phyloP scores from a whole-genome alignment of 2,888 invertebrate genomes.

The Campopleginae sp. region DNA sequence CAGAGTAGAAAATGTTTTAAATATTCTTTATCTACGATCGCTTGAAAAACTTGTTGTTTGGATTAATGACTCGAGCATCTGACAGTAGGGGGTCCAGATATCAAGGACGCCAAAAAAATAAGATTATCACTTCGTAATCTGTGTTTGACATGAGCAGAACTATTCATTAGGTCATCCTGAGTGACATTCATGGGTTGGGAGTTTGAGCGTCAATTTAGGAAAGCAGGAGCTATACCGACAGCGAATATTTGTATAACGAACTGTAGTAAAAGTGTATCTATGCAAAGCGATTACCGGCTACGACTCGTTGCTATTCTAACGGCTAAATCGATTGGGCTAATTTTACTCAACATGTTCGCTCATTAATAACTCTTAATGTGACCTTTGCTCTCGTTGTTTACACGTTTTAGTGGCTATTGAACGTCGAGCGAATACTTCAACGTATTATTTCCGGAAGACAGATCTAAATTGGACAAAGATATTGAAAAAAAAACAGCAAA shows the following conservation, averaged over 20 bases:
- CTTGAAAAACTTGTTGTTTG: neutral
- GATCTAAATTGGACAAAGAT: neutral
- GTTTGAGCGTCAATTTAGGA: slow-evolving; percentile 35
- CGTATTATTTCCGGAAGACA: neutral
- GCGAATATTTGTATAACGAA: slow-evolving; percentile 59
- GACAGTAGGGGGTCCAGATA: neutral
- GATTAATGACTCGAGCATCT: neutral
- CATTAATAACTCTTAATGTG: neutral
- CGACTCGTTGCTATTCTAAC: slow-evolving; percentile 36
- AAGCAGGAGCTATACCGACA: slow-evolving; percentile 1
- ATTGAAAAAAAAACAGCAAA: neutral
- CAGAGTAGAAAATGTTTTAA: neutral
- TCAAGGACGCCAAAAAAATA: neutral
- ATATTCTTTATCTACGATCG: neutral
- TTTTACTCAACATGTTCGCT: neutral
- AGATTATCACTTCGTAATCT: slow-evolving; percentile 2
- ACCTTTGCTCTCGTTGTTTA: neutral
- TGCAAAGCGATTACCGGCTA: slow-evolving; percentile 35
- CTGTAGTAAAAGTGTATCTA: slow-evolving; percentile 29
- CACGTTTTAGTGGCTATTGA: neutral
- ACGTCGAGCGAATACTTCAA: neutral
- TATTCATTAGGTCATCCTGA: slow-evolving; percentile 7
- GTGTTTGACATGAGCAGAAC: slow-evolving; percentile 34
- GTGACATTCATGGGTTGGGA: neutral
- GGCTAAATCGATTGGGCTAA: neutral